These are phyloP conservation scores for Thunnus thynnus DNA, from an alignment of 2,113 vertebrate species.

Conservation along the genomic window DNA sequence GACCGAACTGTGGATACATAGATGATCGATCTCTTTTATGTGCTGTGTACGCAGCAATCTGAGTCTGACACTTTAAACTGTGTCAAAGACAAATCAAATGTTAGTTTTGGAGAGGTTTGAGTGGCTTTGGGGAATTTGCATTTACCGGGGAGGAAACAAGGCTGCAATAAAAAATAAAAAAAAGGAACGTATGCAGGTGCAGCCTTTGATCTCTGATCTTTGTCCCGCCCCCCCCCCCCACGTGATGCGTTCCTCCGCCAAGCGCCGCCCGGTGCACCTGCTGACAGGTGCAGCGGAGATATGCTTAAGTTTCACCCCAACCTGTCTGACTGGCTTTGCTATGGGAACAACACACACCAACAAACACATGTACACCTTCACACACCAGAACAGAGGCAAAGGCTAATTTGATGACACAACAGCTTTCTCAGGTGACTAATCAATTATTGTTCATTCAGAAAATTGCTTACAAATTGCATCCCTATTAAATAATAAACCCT, in stretches of 20 bases:
- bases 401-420: not conserved
- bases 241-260: not conserved
- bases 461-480: not conserved
- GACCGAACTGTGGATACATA: not conserved
- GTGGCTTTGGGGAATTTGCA: slow-evolving; percentile 15
- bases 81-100: not conserved
- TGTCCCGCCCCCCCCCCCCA: not conserved
- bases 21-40: slow-evolving; percentile 21
- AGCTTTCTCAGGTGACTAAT: slow-evolving; percentile 13
- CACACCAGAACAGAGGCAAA: not conserved
- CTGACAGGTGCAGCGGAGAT: slow-evolving; percentile 65
- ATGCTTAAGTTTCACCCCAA: slow-evolving; percentile 81
- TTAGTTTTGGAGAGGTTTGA: not conserved
- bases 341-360: slow-evolving; percentile 12
- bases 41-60: not conserved
- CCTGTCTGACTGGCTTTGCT: slow-evolving; percentile 75
- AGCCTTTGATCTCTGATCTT: slow-evolving; percentile 9
- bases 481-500: not conserved
- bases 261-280: slow-evolving; percentile 45
- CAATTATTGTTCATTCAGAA: not conserved
- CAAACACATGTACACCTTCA: not conserved
- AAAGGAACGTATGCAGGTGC: not conserved
- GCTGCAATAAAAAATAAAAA: not conserved
- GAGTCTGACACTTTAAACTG: not conserved
- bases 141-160: slow-evolving; percentile 3